Percentiles rank a stretch among this genome's conserved stretches.
These are phyloP conservation scores for Dermatemys mawii DNA, from an alignment of 2,113 vertebrate genomes.

Conservation along the genomic window DNA sequence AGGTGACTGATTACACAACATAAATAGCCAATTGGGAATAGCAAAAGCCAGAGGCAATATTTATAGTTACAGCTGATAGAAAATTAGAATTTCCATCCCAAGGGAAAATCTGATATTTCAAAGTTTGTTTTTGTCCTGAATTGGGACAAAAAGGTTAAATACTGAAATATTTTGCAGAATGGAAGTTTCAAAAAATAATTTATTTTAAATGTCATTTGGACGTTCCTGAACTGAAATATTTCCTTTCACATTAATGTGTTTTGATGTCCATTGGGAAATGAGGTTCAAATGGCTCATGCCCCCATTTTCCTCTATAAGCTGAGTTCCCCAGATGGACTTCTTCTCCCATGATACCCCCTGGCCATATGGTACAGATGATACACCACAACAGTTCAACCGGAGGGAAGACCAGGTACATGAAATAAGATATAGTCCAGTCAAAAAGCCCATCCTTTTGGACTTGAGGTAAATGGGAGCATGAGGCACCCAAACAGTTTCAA, in stretches of 20 bases:
- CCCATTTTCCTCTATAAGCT: not conserved
- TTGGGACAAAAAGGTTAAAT: not conserved
- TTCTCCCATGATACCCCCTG: not conserved
- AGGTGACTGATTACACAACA: not conserved
- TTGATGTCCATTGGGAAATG: not conserved
- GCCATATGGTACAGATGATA: not conserved
- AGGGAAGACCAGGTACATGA: not conserved
- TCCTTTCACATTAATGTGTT: not conserved
- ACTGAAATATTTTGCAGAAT: not conserved
- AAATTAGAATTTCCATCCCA: not conserved
- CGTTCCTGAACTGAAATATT: not conserved
- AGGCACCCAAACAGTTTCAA: not conserved
- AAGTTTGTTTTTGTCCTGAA: not conserved
- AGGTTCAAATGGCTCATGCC: not conserved
- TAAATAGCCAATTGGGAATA: not conserved
- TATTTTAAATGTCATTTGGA: not conserved
- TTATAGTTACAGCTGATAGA: not conserved
- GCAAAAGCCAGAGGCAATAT: not conserved
- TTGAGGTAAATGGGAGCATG: not conserved
- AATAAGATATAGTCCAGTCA: not conserved
- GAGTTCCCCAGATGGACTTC: not conserved
- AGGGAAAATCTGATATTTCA: not conserved
- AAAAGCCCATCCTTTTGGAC: not conserved
- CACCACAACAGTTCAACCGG: not conserved
- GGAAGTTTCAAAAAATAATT: not conserved